Evolutionary conservation across 37 sponge, comb jelly and placozoan species (phyloP).

Genomic region (Tethya wilhelma): DNA sequence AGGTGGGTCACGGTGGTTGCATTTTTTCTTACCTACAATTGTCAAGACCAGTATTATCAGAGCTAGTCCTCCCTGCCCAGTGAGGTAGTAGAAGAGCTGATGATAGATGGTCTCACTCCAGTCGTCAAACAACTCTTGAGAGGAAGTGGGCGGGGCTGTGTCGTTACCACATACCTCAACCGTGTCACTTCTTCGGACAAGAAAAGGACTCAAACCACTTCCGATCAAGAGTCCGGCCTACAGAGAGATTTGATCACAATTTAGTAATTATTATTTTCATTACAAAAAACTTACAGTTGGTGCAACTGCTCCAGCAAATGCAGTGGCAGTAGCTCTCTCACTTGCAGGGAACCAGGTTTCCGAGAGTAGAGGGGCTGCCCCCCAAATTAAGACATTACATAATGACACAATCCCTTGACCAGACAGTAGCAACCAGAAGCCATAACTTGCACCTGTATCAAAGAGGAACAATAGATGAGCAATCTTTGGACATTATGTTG

Average conservation of each 20-base stretch:
- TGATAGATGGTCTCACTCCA: neutral
- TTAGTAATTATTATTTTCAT: neutral
- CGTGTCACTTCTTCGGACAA: neutral
- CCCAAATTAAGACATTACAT: constrained; percentile 21
- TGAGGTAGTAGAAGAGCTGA: constrained; percentile 20
- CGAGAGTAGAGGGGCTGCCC: constrained; percentile 41
- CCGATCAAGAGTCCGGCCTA: neutral
- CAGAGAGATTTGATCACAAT: too few species aligned
- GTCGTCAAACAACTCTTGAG: neutral
- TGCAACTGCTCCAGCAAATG: constrained; percentile 11
- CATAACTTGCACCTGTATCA: constrained; percentile 36
- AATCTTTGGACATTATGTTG: too few species aligned
- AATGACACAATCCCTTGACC: constrained; percentile 50
- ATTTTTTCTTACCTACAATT: neutral
- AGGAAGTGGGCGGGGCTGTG: neutral
- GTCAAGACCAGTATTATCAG: neutral
- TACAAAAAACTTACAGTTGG: neutral
- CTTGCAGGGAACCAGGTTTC: constrained; percentile 50
- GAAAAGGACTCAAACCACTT: neutral
- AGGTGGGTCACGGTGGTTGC: neutral
- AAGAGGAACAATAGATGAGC: too few species aligned
- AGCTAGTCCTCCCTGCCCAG: neutral
- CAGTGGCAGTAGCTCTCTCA: constrained; percentile 50
- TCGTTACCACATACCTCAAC: neutral
- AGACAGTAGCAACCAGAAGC: constrained; percentile 49